phyloP scores from a whole-genome alignment of 2,113 vertebrate species.

The Ascaphus truei region DNA sequence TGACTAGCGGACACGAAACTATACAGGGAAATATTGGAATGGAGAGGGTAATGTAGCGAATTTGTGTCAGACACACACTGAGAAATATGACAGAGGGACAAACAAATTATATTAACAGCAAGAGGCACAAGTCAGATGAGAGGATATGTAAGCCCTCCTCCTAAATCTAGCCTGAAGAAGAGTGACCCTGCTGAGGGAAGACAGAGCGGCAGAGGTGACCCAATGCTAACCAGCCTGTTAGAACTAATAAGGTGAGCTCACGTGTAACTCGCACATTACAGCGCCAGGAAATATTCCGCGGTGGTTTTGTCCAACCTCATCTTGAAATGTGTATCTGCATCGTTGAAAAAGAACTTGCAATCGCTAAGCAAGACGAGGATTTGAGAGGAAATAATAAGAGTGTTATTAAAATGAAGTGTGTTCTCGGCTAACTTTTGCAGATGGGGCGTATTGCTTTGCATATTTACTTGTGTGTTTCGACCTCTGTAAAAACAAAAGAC shows the following conservation, averaged over 20 bases:
- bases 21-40: conserved; percentile 35
- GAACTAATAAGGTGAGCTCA: conserved; percentile 74
- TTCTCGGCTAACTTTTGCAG: too few species aligned
- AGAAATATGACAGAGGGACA: conserved; percentile 24
- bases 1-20: too few species aligned
- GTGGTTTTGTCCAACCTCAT: conserved; percentile 68
- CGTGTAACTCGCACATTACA: conserved; percentile 71
- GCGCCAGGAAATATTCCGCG: conserved; percentile 62
- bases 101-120: conserved; percentile 55
- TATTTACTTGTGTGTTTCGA: too few species aligned
- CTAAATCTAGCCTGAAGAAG: conserved; percentile 61
- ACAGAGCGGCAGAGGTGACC: conserved; percentile 68
- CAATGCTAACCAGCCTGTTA: conserved; percentile 74
- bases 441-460: too few species aligned
- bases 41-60: conserved; percentile 27
- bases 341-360: conserved; percentile 66
- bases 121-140: conserved; percentile 43
- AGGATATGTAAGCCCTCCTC: conserved; percentile 50
- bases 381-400: conserved; percentile 59
- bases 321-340: conserved; percentile 70
- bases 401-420: conserved; percentile 1
- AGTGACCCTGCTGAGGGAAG: conserved; percentile 64
- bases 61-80: conserved; percentile 25
- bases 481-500: too few species aligned
- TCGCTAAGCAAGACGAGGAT: conserved; percentile 55